Base-by-base conservation (phyloP, 2,888 invertebrate species). In the Cybosia mesomella region DNA sequence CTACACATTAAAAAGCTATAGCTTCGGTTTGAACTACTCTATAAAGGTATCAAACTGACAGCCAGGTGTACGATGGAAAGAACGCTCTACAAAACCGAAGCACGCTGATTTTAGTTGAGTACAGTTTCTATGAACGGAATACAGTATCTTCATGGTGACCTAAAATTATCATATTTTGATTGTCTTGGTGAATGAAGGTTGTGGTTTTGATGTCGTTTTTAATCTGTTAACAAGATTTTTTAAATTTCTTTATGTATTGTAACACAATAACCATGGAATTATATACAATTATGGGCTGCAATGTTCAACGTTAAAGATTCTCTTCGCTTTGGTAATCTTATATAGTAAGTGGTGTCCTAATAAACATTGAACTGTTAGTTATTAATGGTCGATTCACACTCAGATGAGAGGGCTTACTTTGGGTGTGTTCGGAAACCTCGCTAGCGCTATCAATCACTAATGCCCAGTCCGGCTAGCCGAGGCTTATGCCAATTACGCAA, bases 101-200 rank as follows among this genome's bases (percentile, higher is more conserved):
- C 7, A 28, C 2, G 3, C 28, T 5, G 28, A 28, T 28, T 2
- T 28, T 28, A 5, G 3, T 28, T 28, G 28, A 28, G n/a, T n/a
- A n/a, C n/a, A n/a, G n/a, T n/a, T n/a, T n/a, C n/a, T n/a, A n/a
- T n/a, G n/a, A n/a, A n/a, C n/a, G 1, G 13, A 55, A 24, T 55
- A 55, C 13, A 55, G 22, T 5, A 54, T 4, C 53, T 54, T 22
- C 22, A 54, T 54, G 54, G 54, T 54, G 54, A 54, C 10, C n/a
- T 22, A 54, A 54, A 54, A 54, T n/a, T 39, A 43, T 43, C 43
- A 43, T 43, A 54, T 57, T 21, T 68, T 72, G 68, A 64, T 70
- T 81, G 72, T 74, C 67, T 54, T 32, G 78, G 76, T 80, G 69
- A 78, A 68, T 71, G 75, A 62, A 64, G 81, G 80, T 80, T 81